phyloP scores from a whole-genome alignment of 2,113 vertebrate species.

The Gopherus evgoodei region DNA sequence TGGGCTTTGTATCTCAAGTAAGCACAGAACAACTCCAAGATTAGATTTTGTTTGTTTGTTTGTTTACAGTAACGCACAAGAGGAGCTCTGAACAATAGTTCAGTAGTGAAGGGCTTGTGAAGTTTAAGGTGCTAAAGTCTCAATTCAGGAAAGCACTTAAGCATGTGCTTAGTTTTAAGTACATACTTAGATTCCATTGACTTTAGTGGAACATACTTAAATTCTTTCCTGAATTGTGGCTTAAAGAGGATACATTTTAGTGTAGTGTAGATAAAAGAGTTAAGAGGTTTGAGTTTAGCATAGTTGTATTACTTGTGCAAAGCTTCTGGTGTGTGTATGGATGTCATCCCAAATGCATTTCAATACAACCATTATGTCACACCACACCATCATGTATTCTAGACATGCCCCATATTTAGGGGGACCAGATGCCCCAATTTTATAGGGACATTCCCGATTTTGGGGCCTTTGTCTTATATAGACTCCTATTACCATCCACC shows the following conservation, averaged over 20 bases:
- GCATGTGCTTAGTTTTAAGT: background rate
- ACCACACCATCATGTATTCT: background rate
- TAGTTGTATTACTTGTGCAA: background rate
- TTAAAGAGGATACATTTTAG: background rate
- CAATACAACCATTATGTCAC: background rate
- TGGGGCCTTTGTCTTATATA: no score
- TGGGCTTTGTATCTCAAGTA: background rate
- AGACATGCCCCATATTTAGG: background rate
- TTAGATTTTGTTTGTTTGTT: background rate
- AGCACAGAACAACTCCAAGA: background rate
- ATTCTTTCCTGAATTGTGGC: background rate
- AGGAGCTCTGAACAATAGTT: accelerated
- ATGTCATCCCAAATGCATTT: background rate
- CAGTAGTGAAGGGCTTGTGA: background rate
- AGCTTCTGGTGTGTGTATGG: background rate
- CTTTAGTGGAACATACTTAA: background rate
- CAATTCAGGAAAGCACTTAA: background rate
- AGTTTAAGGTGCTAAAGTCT: background rate
- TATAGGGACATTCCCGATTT: no score
- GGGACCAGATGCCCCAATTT: no score
- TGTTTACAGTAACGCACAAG: background rate
- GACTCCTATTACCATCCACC: no score
- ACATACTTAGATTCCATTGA: background rate
- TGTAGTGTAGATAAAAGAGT: background rate
- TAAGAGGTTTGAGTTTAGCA: background rate